phyloP scores from a whole-genome alignment of 2,113 vertebrate species.

The Sebastes fasciatus region DNA sequence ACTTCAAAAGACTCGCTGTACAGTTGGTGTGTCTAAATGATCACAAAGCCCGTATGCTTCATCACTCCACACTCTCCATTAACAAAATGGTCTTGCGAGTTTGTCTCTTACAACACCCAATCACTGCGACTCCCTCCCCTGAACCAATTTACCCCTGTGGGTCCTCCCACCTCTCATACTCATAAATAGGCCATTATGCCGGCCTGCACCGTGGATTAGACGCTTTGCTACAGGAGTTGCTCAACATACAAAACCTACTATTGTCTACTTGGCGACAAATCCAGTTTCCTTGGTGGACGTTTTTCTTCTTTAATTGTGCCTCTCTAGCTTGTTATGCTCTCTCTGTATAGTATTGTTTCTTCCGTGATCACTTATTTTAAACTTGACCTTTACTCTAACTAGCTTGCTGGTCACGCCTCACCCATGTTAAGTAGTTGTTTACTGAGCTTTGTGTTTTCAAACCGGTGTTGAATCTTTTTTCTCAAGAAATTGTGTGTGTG shows the following conservation, averaged over 20 bases:
- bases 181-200: slow-evolving; percentile 79
- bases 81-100: slow-evolving; percentile 29
- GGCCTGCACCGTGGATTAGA: slow-evolving; percentile 71
- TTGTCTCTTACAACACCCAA: slow-evolving; percentile 51
- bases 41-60: slow-evolving; percentile 32
- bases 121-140: slow-evolving; percentile 39
- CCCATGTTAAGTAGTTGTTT: not conserved
- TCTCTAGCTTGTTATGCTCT: not conserved
- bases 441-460: slow-evolving; percentile 18
- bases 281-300: slow-evolving; percentile 50
- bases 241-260: slow-evolving; percentile 69
- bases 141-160: slow-evolving; percentile 67
- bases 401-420: not conserved
- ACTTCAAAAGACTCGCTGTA: slow-evolving; percentile 14
- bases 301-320: slow-evolving; percentile 43
- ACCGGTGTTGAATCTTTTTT: not conserved
- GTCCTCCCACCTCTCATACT: slow-evolving; percentile 63
- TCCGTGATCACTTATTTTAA: slow-evolving; percentile 20
- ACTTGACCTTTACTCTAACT: slow-evolving; percentile 25
- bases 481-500: not conserved
- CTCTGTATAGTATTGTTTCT: slow-evolving; percentile 1
- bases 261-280: slow-evolving; percentile 65
- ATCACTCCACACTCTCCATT: slow-evolving; percentile 22
- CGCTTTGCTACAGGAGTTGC: slow-evolving; percentile 67
- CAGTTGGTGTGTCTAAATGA: slow-evolving; percentile 17